Evolutionary conservation across 2,888 invertebrate species (phyloP).

Genomic region (Barypeithes pellucidus): DNA sequence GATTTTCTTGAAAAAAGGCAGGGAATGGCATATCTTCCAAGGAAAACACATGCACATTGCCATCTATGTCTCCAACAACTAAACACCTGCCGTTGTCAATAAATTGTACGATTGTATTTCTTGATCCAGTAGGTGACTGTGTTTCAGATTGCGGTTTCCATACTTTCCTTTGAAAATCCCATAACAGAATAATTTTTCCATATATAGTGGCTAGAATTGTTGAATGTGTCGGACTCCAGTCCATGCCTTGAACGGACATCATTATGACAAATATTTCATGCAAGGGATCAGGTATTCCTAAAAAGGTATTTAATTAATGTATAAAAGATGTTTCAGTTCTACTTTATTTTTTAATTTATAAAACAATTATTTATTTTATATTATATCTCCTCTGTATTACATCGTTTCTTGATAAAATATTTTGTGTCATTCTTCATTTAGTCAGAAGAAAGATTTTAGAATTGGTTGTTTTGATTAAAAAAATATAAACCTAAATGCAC

Average conservation of each 20-base stretch:
- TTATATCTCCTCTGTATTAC: no score
- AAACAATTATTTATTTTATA: no score
- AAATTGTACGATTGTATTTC: constrained; percentile 76
- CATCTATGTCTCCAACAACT: constrained; percentile 78
- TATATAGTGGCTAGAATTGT: constrained; percentile 82
- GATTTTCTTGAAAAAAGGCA: constrained; percentile 78
- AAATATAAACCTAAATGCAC: no score
- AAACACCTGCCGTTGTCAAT: constrained; percentile 76
- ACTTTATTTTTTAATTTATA: no score
- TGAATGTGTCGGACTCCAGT: constrained; percentile 84
- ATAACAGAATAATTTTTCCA: constrained; percentile 80
- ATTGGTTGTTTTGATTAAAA: no score
- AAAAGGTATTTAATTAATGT: constrained; percentile 36
- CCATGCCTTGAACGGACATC: constrained; percentile 73
- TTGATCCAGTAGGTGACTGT: constrained; percentile 70
- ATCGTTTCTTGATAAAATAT: no score
- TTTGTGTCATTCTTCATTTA: no score
- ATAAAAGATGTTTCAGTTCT: no score
- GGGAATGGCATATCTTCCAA: constrained; percentile 85
- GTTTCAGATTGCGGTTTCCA: constrained; percentile 79
- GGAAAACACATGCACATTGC: constrained; percentile 79
- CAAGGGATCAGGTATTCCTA: constrained; percentile 71
- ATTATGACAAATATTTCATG: constrained; percentile 71
- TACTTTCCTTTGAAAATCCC: constrained; percentile 85
- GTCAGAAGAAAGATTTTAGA: no score